Evolutionary conservation across 1,140 invertebrate species (phyloP), one percentile per base, ranked within the genome.

Genomic region (Sitophilus oryzae): DNA sequence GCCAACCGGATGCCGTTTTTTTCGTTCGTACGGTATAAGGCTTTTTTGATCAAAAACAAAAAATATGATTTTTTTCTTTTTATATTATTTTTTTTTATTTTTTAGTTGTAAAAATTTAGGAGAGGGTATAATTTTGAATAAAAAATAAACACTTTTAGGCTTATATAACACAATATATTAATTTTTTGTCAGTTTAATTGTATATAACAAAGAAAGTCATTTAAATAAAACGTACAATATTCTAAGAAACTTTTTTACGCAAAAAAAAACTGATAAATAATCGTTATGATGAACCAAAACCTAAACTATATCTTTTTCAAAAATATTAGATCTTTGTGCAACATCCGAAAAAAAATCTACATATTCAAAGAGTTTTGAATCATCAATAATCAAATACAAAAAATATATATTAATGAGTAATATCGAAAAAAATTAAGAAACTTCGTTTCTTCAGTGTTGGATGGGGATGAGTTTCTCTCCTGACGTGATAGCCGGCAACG

Each of bases 401-500:
- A 3, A 1, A 23, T 21, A 20, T 15, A 21, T 43, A 37, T 22
- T 19, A 34, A 35, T 43, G 43, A 30, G n/a, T 18, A 53, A 38
- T 20, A 38, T 20, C 19, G 14, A 37, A 30, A 25, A 25, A 5
- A n/a, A 14, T 1, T 47, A 11, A 47, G 11, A 21, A 6, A 30
- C 5, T 11, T 30, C 25, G 5, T 20, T 43, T 9, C 8, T 16
- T 70, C 84, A 81, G 66, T 88, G 84, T 58, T 85, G 81, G 65
- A 89, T 89, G 59, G 87, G 86, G 73, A 89, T 89, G 62, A 86
- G 72, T 65, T 83, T 86, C 73, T 89, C 86, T 58, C 82, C 82
- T 18, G 76, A 74, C 38, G 79, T 80, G 34, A 88, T 75, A 20
- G 84, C 82, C n/a, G 85, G 88, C 58, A 92, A 77, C 10, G 93